Conservation (phyloP, 2,888 invertebrate species). For the Disparrhopalites patrizii region DNA sequence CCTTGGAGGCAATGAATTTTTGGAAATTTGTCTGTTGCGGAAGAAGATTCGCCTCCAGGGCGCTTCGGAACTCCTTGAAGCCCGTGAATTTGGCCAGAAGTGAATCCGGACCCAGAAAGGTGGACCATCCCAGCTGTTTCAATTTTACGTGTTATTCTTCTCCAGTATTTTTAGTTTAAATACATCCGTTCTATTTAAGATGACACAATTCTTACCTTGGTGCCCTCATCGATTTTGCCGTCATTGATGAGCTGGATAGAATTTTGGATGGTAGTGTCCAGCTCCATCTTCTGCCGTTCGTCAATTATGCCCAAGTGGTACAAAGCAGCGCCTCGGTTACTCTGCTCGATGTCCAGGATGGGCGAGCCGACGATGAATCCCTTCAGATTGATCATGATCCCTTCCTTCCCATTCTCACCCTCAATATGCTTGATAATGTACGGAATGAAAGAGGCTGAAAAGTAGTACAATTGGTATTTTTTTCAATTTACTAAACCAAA, state of each 20-base stretch:
- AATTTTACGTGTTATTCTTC: too few species aligned
- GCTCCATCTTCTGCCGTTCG: slow-evolving; percentile 40
- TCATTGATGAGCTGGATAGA: neutral
- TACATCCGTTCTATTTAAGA: too few species aligned
- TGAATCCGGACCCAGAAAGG: too few species aligned
- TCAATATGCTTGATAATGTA: neutral
- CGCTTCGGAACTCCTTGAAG: too few species aligned
- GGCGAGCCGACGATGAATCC: slow-evolving; percentile 1
- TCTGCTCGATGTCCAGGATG: neutral
- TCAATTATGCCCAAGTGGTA: slow-evolving; percentile 63
- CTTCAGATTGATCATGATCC: neutral
- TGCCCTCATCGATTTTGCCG: neutral
- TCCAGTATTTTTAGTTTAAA: too few species aligned
- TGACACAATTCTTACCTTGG: neutral
- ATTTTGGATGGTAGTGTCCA: neutral
- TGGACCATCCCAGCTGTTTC: too few species aligned
- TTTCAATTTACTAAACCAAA: too few species aligned
- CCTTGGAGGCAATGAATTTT: too few species aligned
- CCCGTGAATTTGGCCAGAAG: too few species aligned
- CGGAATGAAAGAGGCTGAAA: neutral
- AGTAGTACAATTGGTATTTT: too few species aligned
- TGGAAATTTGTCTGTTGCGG: too few species aligned
- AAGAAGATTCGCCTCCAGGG: too few species aligned
- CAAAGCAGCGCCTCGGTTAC: neutral
- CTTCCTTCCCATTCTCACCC: neutral